phyloP scores from a whole-genome alignment of 2,888 invertebrate genomes.

The Synanthedon myopaeformis region DNA sequence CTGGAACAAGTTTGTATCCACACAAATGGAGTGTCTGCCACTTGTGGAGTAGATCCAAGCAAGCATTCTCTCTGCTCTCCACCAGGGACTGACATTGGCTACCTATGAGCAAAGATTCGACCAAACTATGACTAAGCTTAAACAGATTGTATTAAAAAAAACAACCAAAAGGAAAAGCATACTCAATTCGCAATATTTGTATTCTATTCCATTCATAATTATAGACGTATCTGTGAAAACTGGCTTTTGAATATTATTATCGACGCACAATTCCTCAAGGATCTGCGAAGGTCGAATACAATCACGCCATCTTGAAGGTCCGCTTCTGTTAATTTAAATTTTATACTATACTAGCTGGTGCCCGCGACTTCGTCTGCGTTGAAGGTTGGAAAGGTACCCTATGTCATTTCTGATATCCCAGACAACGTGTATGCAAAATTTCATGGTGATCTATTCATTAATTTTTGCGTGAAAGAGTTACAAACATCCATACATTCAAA shows the following conservation, averaged over 20 bases:
- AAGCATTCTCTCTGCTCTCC: conserved; percentile 79
- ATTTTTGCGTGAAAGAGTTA: no score
- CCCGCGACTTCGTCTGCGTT: no score
- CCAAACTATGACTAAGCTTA: conserved; percentile 1
- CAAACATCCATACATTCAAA: no score
- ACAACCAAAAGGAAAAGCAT: conserved; percentile 2
- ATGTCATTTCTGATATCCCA: no score
- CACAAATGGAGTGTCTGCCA: conserved; percentile 83
- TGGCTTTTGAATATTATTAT: conserved; percentile 61
- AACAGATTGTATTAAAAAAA: not conserved
- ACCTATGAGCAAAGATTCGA: no score
- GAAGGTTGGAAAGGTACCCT: no score
- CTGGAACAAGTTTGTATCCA: conserved; percentile 84
- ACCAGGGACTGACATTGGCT: conserved; percentile 13
- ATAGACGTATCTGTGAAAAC: conserved; percentile 28
- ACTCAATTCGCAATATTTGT: conserved; percentile 28
- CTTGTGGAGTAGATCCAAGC: conserved; percentile 78
- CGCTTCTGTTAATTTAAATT: conserved; percentile 41
- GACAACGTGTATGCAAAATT: no score
- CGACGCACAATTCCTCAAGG: conserved; percentile 76
- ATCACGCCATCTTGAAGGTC: conserved; percentile 85
- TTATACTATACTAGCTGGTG: no score
- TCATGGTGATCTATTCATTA: no score
- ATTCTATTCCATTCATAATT: conserved; percentile 41
- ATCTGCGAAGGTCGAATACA: conserved; percentile 78